Evolutionary conservation across 2,888 invertebrate genomes (phyloP).

Genomic region (Steinernema carpocapsae): DNA sequence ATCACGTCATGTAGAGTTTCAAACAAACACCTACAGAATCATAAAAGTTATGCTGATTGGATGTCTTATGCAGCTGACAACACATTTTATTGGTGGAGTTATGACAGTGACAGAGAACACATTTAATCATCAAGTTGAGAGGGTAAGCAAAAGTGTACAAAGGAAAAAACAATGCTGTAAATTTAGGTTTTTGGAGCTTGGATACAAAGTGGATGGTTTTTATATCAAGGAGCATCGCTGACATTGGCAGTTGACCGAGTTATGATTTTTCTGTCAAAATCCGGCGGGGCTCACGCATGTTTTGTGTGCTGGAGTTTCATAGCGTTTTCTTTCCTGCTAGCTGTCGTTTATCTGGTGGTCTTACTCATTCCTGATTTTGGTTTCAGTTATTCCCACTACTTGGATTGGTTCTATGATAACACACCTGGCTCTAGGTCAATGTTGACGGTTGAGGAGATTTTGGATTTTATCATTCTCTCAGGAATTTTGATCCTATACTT

Average conservation of each 20-base stretch:
- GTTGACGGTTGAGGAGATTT: not conserved
- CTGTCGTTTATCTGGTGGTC: not conserved
- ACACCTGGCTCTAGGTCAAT: not conserved
- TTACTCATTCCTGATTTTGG: not conserved
- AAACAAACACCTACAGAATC: constrained; percentile 1
- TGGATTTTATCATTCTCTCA: not conserved
- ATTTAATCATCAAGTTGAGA: not conserved
- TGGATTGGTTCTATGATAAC: not conserved
- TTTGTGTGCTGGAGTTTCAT: not conserved
- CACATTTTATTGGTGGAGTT: not conserved
- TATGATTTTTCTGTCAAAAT: not conserved
- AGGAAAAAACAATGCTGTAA: not conserved
- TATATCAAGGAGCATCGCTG: not conserved
- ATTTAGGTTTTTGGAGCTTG: not conserved
- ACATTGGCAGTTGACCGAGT: not conserved
- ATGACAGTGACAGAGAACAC: not conserved
- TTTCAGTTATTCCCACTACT: not conserved
- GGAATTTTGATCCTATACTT: not conserved
- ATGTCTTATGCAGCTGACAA: not conserved
- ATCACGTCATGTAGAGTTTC: not conserved
- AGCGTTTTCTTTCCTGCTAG: not conserved
- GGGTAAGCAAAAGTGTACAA: not conserved
- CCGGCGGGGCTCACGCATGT: not conserved
- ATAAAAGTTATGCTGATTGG: constrained; percentile 1
- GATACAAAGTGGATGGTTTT: not conserved